Evolutionary conservation across 2,888 invertebrate species (phyloP).

Genomic region (Chloroclystis v-ata): DNA sequence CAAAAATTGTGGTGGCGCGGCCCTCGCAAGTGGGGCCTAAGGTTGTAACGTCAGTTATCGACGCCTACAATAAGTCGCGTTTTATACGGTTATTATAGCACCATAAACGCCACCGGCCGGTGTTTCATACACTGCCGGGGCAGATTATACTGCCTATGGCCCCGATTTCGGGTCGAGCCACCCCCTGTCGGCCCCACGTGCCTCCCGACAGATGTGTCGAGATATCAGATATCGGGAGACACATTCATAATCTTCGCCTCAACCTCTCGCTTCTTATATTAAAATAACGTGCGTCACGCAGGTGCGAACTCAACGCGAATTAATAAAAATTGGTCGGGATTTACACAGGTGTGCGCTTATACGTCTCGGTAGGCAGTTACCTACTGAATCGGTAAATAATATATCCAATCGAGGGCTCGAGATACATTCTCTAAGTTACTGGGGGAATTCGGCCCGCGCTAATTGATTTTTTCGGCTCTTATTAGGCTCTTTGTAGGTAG

Average conservation of each 20-base stretch:
- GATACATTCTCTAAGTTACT: constrained; percentile 21
- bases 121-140: constrained; percentile 75
- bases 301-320: constrained; percentile 60
- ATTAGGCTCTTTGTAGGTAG: constrained; percentile 7
- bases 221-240: constrained; percentile 76
- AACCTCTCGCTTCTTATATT: constrained; percentile 70
- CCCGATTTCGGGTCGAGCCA: constrained; percentile 50
- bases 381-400: constrained; percentile 30
- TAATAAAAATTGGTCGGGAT: constrained; percentile 49
- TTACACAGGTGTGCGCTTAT: constrained; percentile 34
- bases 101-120: constrained; percentile 76
- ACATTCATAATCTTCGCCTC: constrained; percentile 75
- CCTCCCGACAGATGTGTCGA: constrained; percentile 74
- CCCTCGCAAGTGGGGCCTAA: constrained; percentile 54
- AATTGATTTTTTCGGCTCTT: constrained; percentile 25
- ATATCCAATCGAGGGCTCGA: constrained; percentile 26
- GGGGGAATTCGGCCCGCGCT: constrained; percentile 25
- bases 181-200: constrained; percentile 71
- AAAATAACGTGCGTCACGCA: constrained; percentile 62
- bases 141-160: constrained; percentile 72
- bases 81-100: constrained; percentile 78
- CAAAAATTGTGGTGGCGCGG: constrained; percentile 44
- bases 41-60: constrained; percentile 73
- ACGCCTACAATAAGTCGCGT: constrained; percentile 76
- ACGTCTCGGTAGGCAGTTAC: constrained; percentile 28